Conservation (phyloP, 1,140 invertebrate species). For the Mamestra configurata region DNA sequence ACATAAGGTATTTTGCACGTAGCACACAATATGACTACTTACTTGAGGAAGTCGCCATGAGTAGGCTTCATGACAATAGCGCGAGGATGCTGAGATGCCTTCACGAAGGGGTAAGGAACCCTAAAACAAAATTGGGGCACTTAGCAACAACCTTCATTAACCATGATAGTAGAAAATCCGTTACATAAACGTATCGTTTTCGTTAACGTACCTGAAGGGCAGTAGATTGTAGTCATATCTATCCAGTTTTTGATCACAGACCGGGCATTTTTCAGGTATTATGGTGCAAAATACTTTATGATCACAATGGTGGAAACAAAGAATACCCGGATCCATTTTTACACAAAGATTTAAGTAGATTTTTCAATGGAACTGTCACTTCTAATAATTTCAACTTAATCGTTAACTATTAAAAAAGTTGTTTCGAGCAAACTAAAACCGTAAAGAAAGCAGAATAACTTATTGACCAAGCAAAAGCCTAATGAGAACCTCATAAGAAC, state of each 20-base stretch:
- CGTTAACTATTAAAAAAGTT: slow-evolving; percentile 35
- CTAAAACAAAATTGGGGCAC: slow-evolving; percentile 85
- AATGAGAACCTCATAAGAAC: slow-evolving; percentile 61
- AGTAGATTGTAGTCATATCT: slow-evolving; percentile 89
- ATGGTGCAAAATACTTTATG: slow-evolving; percentile 93
- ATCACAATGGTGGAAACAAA: slow-evolving; percentile 94
- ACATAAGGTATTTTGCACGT: background rate
- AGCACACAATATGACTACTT: slow-evolving; percentile 72
- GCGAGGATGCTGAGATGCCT: slow-evolving; percentile 92
- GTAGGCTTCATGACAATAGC: slow-evolving; percentile 94
- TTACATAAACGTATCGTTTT: slow-evolving; percentile 60
- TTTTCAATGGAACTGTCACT: slow-evolving; percentile 69
- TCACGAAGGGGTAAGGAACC: slow-evolving; percentile 93
- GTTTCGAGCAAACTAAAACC: slow-evolving; percentile 50
- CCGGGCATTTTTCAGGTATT: slow-evolving; percentile 91
- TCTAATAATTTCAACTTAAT: slow-evolving; percentile 43
- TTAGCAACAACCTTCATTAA: slow-evolving; percentile 68
- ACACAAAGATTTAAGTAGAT: slow-evolving; percentile 57
- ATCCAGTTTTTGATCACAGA: slow-evolving; percentile 90
- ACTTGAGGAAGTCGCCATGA: slow-evolving; percentile 94
- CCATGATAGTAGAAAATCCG: slow-evolving; percentile 31
- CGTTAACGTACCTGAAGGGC: slow-evolving; percentile 90
- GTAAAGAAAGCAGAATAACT: slow-evolving; percentile 60
- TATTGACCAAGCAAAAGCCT: slow-evolving; percentile 61
- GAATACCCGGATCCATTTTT: slow-evolving; percentile 92